A percentile compares a stretch with the other conserved stretches of the same genome.
Evolutionary conservation across 2,888 invertebrate species (phyloP).

Genomic region (Meta bourneti): DNA sequence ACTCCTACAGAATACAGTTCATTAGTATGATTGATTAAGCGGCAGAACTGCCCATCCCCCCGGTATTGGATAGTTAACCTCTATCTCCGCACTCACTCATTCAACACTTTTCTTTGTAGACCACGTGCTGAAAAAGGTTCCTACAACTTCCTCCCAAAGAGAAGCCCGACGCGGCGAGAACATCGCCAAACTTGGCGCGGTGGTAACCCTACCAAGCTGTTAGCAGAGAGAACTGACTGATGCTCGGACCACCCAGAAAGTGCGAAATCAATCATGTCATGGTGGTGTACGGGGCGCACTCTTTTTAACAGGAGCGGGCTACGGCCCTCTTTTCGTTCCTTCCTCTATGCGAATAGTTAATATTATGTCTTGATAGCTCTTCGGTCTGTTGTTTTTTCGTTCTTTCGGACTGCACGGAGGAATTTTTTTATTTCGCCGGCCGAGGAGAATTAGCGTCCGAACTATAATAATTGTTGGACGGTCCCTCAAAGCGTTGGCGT

Average conservation of each 20-base stretch:
- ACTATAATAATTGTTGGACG: constrained; percentile 48
- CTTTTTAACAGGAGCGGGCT: constrained; percentile 74
- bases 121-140: too few relatives aligned
- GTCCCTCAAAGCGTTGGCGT: constrained; percentile 33
- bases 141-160: neutral
- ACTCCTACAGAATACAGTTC: neutral
- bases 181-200: constrained; percentile 29
- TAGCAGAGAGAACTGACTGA: constrained; percentile 71
- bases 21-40: constrained; percentile 40
- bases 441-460: too few relatives aligned
- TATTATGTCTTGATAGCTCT: constrained; percentile 74
- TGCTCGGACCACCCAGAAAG: constrained; percentile 76
- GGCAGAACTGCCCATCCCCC: neutral
- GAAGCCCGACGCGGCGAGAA: neutral
- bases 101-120: too few relatives aligned
- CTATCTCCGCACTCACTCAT: too few relatives aligned
- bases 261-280: constrained; percentile 77
- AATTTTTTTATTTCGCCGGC: too few relatives aligned
- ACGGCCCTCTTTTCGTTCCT: constrained; percentile 58
- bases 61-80: too few relatives aligned
- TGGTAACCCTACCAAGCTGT: constrained; percentile 65
- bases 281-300: constrained; percentile 70
- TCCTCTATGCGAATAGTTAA: constrained; percentile 69
- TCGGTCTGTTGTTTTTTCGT: constrained; percentile 50
- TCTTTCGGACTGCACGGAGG: neutral